Base-by-base conservation (phyloP, 2,888 invertebrate genomes). In the Tryphoninae sp. region DNA sequence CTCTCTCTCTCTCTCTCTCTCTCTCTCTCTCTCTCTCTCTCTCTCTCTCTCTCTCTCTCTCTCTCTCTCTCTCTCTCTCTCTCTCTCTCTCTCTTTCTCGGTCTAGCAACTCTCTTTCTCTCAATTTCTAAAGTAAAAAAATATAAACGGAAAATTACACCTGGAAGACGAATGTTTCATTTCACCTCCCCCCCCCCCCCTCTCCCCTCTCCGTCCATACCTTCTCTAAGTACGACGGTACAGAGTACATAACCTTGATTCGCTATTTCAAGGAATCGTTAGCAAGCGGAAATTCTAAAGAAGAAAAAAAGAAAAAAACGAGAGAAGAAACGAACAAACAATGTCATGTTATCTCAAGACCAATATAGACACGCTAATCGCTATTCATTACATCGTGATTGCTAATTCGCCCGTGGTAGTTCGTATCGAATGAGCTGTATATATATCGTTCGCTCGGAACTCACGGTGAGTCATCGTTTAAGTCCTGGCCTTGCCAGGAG, bases 371-470 rank as follows among this genome's bases (percentile, higher is more conserved):
- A 51, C 59, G 64, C 45, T 69, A 82, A 82, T 77, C 40, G 68
- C 45, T 73, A 74, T 73, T 62, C 68, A 51, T 82, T 82, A 82
- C 22, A 77, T 11, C 62, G 59, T 16, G 42, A 58, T 59, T 53
- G 79, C 76, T 77, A 80, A 77, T 76, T 73, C 42, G 58, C 23
- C 13, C 45, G 7, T 45, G 45, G 45, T 45, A 13, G 13, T 13
- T 45, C 45, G 45, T 45, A 13, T 45, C 45, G 45, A 45, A 13
- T 13, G 2, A 45, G 9, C 3, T 45, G 13, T 45, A 45, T 45
- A 45, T 45, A 45, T 45, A 45, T 45, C 33, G 33, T 33, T 33
- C 33, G 3, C 33, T 33, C 9, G 45, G 9, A 45, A 13, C 45
- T 45, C 45, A 33, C 45, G 45, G 45, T 45, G 45, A 45, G 45